Base-by-base conservation (phyloP, 2,888 invertebrate species). In the Campoplex capitator region DNA sequence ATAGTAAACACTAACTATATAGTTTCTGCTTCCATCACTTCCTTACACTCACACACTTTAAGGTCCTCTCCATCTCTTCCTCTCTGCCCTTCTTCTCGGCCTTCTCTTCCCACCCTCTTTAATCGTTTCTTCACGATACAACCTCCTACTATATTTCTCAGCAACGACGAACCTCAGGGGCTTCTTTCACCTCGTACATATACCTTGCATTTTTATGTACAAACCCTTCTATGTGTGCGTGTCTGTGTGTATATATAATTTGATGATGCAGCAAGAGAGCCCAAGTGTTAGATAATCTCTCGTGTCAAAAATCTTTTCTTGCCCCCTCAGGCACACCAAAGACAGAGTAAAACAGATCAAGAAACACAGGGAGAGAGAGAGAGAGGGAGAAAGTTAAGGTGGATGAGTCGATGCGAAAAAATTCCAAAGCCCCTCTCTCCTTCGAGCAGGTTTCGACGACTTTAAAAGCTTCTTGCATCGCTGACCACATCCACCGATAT, bases 281-380 rank as follows among this genome's bases (percentile, higher is more conserved):
- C 48, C 56, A 84, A 90, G 89, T 92, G 92, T 93, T 93, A 93
- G 93, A 92, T 93, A 93, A 93, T 93, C 91, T 93, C 88, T 86
- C 90, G 90, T 87, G 90, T 91, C 91, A 89, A 91, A 92, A 92
- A 91, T 92, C 90, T 88, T 86, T 87, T 83, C 76, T 54, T 32
- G 88, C 88, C 90, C 88, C 81, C 67, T 45, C 77, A 81, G 86
- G 79, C 68, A 77, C 54, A 67, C 77, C 67, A 16, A 78, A 4
- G 54, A 42, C 23, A 67, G 76, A 51, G 62, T 38, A 54, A 67
- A 35, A 9, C 32, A 48, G 65, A 51, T 42, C 54, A 35, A 23
- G 73, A 62, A 18, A 42, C 56, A 48, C 13, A 51, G 74, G 38
- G 51, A 9, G 18, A 48, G 65, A 48, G 51, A 45, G 45, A 23